Evolutionary conservation across 2,888 invertebrate genomes (phyloP).

Genomic region (Heliconius cydno): DNA sequence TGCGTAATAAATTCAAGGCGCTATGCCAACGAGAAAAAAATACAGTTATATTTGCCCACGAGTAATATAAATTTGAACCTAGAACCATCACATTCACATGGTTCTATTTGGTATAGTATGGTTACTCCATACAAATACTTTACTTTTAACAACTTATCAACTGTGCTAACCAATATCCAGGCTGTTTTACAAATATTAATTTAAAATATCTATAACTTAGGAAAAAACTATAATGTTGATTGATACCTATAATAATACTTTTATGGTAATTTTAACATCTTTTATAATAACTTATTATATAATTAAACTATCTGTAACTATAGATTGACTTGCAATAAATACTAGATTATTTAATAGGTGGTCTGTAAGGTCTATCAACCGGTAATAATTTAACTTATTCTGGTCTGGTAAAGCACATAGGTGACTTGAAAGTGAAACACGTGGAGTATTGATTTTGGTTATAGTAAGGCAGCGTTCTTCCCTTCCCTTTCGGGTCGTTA

Average conservation of each 20-base stretch:
- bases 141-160: background rate
- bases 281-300: background rate
- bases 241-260: too few relatives aligned
- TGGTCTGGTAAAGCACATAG: constrained; percentile 10
- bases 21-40: too few relatives aligned
- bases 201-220: background rate
- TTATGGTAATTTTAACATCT: too few relatives aligned
- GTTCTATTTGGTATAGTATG: too few relatives aligned
- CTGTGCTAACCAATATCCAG: background rate
- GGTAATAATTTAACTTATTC: constrained; percentile 18
- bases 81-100: background rate
- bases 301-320: background rate
- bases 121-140: background rate
- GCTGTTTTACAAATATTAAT: background rate
- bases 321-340: background rate
- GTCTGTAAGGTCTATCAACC: background rate
- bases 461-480: background rate
- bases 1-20: too few relatives aligned
- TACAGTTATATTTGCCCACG: too few relatives aligned
- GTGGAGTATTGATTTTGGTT: constrained; percentile 6
- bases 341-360: background rate
- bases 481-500: background rate
- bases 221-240: too few relatives aligned
- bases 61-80: background rate
- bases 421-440: background rate